Evolutionary conservation across 2,113 vertebrate species (phyloP).

Genomic region (Potamarius usumacintae): DNA sequence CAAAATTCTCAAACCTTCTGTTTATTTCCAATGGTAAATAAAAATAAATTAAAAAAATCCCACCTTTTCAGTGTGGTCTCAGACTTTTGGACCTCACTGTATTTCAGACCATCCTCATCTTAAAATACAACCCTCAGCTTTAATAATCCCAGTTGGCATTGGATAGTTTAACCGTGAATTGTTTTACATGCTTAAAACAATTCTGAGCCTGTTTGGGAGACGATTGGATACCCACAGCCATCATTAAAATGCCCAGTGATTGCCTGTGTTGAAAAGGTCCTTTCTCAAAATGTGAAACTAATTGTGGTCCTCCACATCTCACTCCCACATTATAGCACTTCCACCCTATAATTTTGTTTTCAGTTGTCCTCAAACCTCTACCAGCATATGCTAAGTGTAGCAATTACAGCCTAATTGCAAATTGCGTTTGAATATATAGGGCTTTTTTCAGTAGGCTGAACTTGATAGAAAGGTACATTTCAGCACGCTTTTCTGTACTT

Average conservation of each 20-base stretch:
- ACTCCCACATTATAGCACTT: constrained; percentile 76
- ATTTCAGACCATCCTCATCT: neutral
- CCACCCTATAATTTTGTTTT: constrained; percentile 75
- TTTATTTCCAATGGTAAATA: neutral
- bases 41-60: neutral
- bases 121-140: neutral
- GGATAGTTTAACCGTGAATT: neutral
- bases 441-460: constrained; percentile 61
- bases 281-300: constrained; percentile 74
- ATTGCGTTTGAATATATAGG: constrained; percentile 70
- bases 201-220: constrained; percentile 35
- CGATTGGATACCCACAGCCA: constrained; percentile 63
- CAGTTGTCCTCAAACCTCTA: constrained; percentile 71
- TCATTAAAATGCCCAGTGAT: constrained; percentile 73
- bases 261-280: constrained; percentile 65
- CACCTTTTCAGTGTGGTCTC: neutral
- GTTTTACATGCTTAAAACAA: constrained; percentile 20
- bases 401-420: constrained; percentile 68
- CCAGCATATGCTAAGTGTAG: constrained; percentile 78
- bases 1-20: neutral
- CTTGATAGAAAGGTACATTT: constrained; percentile 48
- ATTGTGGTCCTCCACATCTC: constrained; percentile 75
- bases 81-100: neutral
- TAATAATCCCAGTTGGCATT: neutral
- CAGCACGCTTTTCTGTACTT: neutral